Evolutionary conservation across 2,888 invertebrate species (phyloP), one percentile per base, ranked within the genome.

Genomic region (Euproctis similis): DNA sequence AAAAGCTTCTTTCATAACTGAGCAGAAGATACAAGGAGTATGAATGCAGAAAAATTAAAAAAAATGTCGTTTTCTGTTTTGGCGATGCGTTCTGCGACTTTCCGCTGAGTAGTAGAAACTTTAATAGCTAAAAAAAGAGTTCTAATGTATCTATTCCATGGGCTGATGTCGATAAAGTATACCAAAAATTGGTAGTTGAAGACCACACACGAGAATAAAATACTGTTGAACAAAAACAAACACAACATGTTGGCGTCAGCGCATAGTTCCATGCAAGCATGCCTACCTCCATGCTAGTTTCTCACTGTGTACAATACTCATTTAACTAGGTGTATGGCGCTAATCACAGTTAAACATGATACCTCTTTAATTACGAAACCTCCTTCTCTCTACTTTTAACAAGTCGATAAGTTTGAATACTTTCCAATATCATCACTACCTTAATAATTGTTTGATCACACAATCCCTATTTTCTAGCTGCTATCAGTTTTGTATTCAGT

Each of bases 141-240:
- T n/a, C 7, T 7, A 4, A 6, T 19, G n/a, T 19, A 19, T 4
- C 19, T 19, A 19, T 8, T 4, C 19, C n/a, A 19, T 14, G 6
- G 19, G n/a, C 7, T 16, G 16, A 16, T 16, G 7, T n/a, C n/a
- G n/a, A n/a, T n/a, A n/a, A 6, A 19, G n/a, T 19, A 19, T 3
- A 37, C 33, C 33, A 35, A 22, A 34, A 29, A 34, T 41, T 48
- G 44, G 47, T 45, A 36, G 56, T n/a, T n/a, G n/a, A n/a, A 55
- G 81, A 81, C 81, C 82, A 80, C 82, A 81, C 81, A 58, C 76
- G 58, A 47, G 58, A 59, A n/a, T n/a, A n/a, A n/a, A 52, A 57
- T 50, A 58, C 56, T 60, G 60, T 55, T 51, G 62, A 61, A 65
- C 67, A 68, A 67, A 63, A 55, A 65, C 75, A 80, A 80, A 76